Evolutionary conservation across 2,888 invertebrate species (phyloP), one percentile per base, ranked within the genome.

Genomic region (Rhagium mordax): DNA sequence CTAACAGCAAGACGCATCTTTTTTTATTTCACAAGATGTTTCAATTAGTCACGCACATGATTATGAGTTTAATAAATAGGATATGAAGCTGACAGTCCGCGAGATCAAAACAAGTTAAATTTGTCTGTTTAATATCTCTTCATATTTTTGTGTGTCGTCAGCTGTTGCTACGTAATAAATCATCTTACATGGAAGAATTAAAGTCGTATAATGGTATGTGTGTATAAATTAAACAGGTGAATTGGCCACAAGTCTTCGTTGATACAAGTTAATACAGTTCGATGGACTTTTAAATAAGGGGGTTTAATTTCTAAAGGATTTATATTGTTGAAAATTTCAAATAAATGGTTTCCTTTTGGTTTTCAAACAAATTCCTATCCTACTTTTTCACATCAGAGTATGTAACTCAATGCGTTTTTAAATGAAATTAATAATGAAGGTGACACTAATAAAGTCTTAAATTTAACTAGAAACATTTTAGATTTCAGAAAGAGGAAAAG

Each of bases 1-100:
- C 75, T 78, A 79, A 75, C 76, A 79, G 55, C 66, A 61, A 55
- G 71, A 71, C 69, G 69, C 41, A 57, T 41, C 62, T 71, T 78
- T 75, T 78, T 76, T 76, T 73, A 70, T 77, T 69, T 71, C 70
- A 74, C 75, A 79, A 81, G 81, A 83, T 81, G 81, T 82, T 82
- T 81, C 82, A 84, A 85, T 85, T 85, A 85, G 84, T 85, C 83
- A 84, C 83, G 83, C 84, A 81, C 78, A 78, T 81, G 81, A 78
- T 82, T 81, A 75, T 76, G 77, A 74, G 74, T 69, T 73, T 75
- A 77, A 77, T 77, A 74, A 77, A 77, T 77, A 77, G 75, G 72
- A 77, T 48, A 55, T 20, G 71, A 72, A 72, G 74, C 68, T 74
- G 76, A 75, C 81, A 79, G 74, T 64, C 53, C 72, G 75, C 74